These are phyloP conservation scores for Crypturellus tataupa DNA, from an alignment of 2,797 vertebrate genomes.

Conservation along the genomic window DNA sequence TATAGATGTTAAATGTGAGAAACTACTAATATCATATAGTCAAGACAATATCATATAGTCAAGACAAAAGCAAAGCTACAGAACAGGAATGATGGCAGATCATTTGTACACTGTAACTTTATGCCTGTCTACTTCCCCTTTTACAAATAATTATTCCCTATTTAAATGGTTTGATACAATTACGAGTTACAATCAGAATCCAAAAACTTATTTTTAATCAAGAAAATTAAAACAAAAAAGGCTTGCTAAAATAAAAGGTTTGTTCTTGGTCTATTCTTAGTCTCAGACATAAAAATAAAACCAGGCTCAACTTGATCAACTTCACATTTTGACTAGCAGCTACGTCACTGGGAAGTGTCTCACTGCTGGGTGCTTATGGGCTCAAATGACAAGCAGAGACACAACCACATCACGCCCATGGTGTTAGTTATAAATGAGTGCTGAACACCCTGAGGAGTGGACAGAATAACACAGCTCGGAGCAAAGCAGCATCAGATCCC, in stretches of 20 bases:
- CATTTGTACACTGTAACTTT: neutral
- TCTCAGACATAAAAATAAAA: neutral
- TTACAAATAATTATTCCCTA: neutral
- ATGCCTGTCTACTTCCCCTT: neutral
- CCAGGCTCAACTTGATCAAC: neutral
- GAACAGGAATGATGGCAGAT: accelerated
- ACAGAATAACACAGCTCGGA: neutral
- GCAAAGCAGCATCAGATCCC: neutral
- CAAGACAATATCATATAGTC: neutral
- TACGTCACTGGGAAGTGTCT: neutral
- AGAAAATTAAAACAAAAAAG: neutral
- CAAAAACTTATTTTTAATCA: neutral
- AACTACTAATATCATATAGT: neutral
- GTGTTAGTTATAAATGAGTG: neutral
- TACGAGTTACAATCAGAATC: neutral
- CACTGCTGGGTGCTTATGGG: neutral
- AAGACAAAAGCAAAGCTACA: neutral
- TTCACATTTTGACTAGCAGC: neutral
- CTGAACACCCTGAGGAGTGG: neutral
- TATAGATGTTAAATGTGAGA: neutral
- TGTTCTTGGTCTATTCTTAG: neutral
- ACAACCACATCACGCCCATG: neutral
- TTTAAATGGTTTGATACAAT: neutral
- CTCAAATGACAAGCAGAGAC: neutral
- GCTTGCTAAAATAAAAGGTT: neutral